Base-by-base conservation (phyloP, 2,113 vertebrate genomes). In the Montifringilla adamsi region DNA sequence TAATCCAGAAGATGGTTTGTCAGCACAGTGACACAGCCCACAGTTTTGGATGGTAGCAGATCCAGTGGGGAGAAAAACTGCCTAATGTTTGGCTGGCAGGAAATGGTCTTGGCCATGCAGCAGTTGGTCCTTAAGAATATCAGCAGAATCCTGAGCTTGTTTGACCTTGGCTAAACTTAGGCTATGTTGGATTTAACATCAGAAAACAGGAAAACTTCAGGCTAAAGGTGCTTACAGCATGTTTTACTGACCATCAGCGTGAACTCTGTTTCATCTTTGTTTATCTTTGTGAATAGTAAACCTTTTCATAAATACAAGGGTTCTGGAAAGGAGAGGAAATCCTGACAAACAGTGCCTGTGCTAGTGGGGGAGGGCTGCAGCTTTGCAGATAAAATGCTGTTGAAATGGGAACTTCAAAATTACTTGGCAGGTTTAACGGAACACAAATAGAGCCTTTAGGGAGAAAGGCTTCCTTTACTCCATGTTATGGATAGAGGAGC, bases 291-390 rank as follows among this genome's bases (percentile, higher is more conserved):
- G 79, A 81, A 41, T 22, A 89, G 44, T 55, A 90, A 80, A 55
- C 37, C 21, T 59, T 94, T 63, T 83, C 82, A 85, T 95, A 88
- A 94, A 86, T 59, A 62, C 41, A 47, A 39, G 60, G 62, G 52
- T 87, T 77, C 56, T 90, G 90, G 90, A 77, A 90, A 43, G 76
- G 69, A 82, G 92, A 94, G 90, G 94, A 95, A 96, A 95, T 96
- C 58, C 83, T 96, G 94, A 64, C 73, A 80, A 93, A 87, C 89
- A 90, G 88, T 33, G 50, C 66, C 58, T 75, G 53, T 93, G 86
- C 64, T 83, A 16, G 66, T 4, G 11, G 64, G 88, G 73, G 83
- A 94, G 70, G 80, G 72, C 75, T 89, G 84, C 2, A 6, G 78
- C 93, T 94, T 47, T 73, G 82, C 84, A 73, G 94, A 95, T 95